A percentile compares a stretch with the other conserved stretches of the same genome.
These are phyloP conservation scores for Lepus timidus DNA, from an alignment of 2,113 vertebrate species.

Conservation along the genomic window DNA sequence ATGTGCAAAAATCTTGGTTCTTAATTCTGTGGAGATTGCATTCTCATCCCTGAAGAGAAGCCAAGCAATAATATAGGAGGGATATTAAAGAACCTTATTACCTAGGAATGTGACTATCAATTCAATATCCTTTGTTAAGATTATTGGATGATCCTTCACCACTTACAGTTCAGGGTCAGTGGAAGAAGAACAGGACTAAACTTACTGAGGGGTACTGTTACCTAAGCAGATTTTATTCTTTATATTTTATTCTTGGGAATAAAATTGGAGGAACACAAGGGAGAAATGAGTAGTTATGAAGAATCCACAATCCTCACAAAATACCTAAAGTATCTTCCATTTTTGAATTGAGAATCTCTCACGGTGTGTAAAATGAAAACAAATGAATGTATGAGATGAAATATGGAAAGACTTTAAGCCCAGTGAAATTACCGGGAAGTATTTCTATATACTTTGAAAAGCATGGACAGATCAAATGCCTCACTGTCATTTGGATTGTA, in stretches of 20 bases:
- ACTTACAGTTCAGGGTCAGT: background rate
- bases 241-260: background rate
- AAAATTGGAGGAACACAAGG: background rate
- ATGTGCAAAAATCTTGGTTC: background rate
- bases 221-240: background rate
- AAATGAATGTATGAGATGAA: background rate
- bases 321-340: background rate
- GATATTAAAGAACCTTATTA: background rate
- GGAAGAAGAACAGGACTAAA: background rate
- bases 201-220: background rate
- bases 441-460: background rate
- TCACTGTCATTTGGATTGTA: background rate
- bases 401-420: background rate
- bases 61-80: background rate
- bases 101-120: background rate
- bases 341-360: background rate
- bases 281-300: slow-evolving; percentile 11
- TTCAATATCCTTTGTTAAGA: background rate
- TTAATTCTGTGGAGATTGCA: background rate
- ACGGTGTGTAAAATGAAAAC: background rate
- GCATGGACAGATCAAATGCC: background rate
- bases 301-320: background rate
- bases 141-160: background rate
- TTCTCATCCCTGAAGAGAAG: background rate
- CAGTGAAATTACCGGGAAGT: background rate